A percentile compares a stretch with the other conserved stretches of the same genome.
Evolutionary conservation across 2,797 vertebrate species (phyloP).

Genomic region (Antrozous pallidus): DNA sequence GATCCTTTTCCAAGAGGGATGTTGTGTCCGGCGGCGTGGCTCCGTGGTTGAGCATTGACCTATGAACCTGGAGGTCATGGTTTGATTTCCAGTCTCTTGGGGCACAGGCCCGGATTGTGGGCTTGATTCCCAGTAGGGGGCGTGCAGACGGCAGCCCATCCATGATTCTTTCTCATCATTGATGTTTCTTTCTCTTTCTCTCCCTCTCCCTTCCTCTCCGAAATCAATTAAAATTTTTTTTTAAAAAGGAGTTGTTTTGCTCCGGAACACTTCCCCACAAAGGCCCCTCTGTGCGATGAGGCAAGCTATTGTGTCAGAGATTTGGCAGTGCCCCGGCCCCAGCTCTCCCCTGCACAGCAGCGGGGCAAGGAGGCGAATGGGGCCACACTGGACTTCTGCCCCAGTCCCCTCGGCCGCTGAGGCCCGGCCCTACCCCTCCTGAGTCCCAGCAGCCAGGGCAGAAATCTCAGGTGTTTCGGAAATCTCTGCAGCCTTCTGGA

Average conservation of each 20-base stretch:
- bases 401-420: not conserved
- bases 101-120: too few species aligned
- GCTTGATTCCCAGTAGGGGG: too few species aligned
- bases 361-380: not conserved
- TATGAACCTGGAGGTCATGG: too few species aligned
- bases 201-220: too few species aligned
- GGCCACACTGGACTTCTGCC: not conserved
- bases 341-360: not conserved
- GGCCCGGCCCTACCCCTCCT: not conserved
- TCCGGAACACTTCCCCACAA: conserved; percentile 4
- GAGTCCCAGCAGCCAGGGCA: too few species aligned
- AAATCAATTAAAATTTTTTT: too few species aligned
- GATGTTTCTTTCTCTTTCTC: too few species aligned
- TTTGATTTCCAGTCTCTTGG: too few species aligned
- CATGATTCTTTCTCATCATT: too few species aligned
- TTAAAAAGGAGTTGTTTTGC: not conserved
- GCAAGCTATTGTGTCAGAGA: not conserved
- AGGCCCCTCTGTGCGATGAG: conserved; percentile 37
- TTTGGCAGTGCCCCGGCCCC: not conserved
- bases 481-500: not conserved
- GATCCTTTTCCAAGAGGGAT: conserved; percentile 5
- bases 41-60: too few species aligned
- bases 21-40: not conserved
- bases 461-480: not conserved
- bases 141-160: too few species aligned